Evolutionary conservation across 1,140 invertebrate species (phyloP), one percentile per base, ranked within the genome.

Genomic region (Pseudomyrmex pallidus): DNA sequence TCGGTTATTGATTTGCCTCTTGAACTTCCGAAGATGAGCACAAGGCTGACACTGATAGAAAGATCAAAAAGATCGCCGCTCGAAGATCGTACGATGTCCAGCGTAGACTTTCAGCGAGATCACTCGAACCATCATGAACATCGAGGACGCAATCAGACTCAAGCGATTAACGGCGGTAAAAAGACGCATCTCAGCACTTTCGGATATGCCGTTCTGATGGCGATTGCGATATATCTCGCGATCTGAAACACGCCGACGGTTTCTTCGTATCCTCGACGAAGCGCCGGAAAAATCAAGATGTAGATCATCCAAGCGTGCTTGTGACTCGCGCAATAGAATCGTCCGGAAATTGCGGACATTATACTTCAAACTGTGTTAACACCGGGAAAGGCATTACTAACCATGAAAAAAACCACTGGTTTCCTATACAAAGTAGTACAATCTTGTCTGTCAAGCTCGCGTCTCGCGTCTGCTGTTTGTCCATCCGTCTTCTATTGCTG

Each of bases 51-150:
- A 9, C 73, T 85, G 8, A 67, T 89, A 2, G 63, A 78, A 13
- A 91, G 94, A 82, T 76, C 86, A 1, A 94, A 91, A 76, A 90
- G 94, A 61, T 91, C 92, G 0, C 54, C 92, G 0, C 83, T 93
- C 35, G 89, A 93, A 25, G 88, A 78, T 67, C 87, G 76, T 68
- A 91, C 72, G 78, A 90, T 70, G 66, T 68, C 78, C 9, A 83
- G 70, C 57, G 35, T 35, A 7, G 48, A 85, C 1, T 84, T 74
- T 4, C 78, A 35, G 25, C 50, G 35, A n/a, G 35, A 72, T 22
- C 2, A 74, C 15, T n/a, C 13, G 15, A 56, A 83, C 54, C 52
- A 78, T 12, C 63, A 86, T n/a, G 62, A 63, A 57, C 85, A 87
- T 63, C 44, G 78, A 9, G 88, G 90, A 20, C 64, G 83, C 25